Evolutionary conservation across 2,888 invertebrate species (phyloP), one percentile per base, ranked within the genome.

Genomic region (Bhutanitis thaidina): DNA sequence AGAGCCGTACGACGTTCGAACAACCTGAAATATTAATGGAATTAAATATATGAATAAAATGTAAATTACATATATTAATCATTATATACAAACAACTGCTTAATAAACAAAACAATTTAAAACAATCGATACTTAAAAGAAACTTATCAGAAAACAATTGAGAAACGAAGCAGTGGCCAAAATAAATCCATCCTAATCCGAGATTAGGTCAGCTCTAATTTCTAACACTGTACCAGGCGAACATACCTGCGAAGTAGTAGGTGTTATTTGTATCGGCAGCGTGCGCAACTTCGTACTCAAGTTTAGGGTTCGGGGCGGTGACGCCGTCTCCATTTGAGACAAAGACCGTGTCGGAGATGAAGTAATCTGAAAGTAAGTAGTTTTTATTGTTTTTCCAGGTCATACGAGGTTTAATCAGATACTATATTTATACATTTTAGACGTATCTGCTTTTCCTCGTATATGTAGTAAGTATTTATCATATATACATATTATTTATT

Each of bases 191-290:
- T 55, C 53, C 56, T 58, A 61, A 63, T 60, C 63, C 60, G 44
- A 58, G 67, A 66, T 66, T 64, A 59, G 57, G 59, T 55, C 54
- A 67, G 66, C 64, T 81, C 77, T 82, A 78, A 79, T 80, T 83
- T 79, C 71, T 80, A 78, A 69, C 70, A 66, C 55, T 61, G 61
- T 82, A 86, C 85, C 70, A 85, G 83, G 83, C 62, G 61, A 59
- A 49, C 84, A 84, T 82, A 88, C 87, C 86, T 87, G 86, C 57
- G 86, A 81, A 64, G 86, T 78, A 65, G 86, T 82, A 54, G 86
- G 82, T 56, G 85, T 79, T 62, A 86, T 82, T 69, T 87, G 86
- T 68, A 86, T 77, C 54, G 86, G 86, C 73, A 86, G 71, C 65
- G 85, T 71, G 53, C 84, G 83, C 64, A 87, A 66, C 73, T 86